Evolutionary conservation across 1,140 invertebrate genomes (phyloP).

Genomic region (Trypoxylus dichotomus): DNA sequence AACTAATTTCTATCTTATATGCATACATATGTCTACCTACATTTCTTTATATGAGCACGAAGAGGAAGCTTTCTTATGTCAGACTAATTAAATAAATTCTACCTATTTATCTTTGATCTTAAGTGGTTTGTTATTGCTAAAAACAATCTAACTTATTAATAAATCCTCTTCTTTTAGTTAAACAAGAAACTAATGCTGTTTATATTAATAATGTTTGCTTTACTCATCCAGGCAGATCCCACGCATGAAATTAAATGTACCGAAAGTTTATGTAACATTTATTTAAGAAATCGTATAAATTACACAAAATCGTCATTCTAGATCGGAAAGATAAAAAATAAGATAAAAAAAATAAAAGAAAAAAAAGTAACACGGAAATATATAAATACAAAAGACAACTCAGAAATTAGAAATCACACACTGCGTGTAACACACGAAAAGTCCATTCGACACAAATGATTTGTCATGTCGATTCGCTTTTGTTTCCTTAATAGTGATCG

Average conservation of each 20-base stretch:
- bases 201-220: too few species aligned
- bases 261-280: conserved; percentile 9
- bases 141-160: too few species aligned
- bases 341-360: not conserved
- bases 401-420: conserved; percentile 23
- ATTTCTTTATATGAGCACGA: too few species aligned
- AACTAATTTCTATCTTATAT: too few species aligned
- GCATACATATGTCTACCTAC: too few species aligned
- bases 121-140: too few species aligned
- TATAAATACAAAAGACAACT: conserved; percentile 29
- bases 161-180: too few species aligned
- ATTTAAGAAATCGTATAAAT: conserved; percentile 18
- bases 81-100: too few species aligned
- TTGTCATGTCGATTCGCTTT: not conserved
- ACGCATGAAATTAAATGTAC: not conserved
- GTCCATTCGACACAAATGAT: conserved; percentile 45
- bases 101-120: too few species aligned
- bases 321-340: not conserved
- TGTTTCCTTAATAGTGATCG: conserved; percentile 51
- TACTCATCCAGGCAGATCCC: too few species aligned
- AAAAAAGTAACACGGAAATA: conserved; percentile 22
- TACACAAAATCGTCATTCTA: conserved; percentile 7
- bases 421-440: conserved; percentile 51
- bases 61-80: too few species aligned
- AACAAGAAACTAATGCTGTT: too few species aligned